Evolutionary conservation across 2,113 vertebrate species (phyloP).

Genomic region (Sphaerodactylus townsendi): DNA sequence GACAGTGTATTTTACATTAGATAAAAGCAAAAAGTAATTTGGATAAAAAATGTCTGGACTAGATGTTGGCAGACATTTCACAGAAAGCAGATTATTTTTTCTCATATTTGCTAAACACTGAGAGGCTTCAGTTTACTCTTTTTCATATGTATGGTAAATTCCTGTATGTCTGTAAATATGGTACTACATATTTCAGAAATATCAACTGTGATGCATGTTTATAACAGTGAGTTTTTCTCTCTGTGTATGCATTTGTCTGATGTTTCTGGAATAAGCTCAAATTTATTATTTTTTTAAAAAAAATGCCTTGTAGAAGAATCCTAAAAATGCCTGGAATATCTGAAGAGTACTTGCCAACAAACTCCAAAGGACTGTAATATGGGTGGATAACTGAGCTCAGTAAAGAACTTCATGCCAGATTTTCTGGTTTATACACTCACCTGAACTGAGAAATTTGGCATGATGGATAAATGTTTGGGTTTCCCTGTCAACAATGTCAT

Average conservation of each 20-base stretch:
- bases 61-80: slow-evolving; percentile 54
- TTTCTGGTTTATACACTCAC: neutral
- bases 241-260: neutral
- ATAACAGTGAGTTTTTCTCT: no score
- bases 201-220: no score
- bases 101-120: slow-evolving; percentile 59
- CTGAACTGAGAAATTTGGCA: no score
- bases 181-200: neutral
- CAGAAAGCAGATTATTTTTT: slow-evolving; percentile 52
- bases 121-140: slow-evolving; percentile 42
- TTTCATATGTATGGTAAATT: slow-evolving; percentile 19
- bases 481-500: no score
- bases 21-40: slow-evolving; percentile 15
- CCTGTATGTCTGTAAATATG: neutral
- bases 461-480: no score
- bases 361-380: neutral
- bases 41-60: slow-evolving; percentile 56
- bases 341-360: neutral
- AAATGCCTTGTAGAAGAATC: neutral
- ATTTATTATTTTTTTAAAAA: neutral
- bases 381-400: neutral
- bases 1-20: slow-evolving; percentile 53
- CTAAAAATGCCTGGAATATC: neutral
- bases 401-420: neutral
- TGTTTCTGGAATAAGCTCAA: neutral